Evolutionary conservation across 2,113 vertebrate genomes (phyloP), one percentile per base, ranked within the genome.

Genomic region (Raphicerus campestris): DNA sequence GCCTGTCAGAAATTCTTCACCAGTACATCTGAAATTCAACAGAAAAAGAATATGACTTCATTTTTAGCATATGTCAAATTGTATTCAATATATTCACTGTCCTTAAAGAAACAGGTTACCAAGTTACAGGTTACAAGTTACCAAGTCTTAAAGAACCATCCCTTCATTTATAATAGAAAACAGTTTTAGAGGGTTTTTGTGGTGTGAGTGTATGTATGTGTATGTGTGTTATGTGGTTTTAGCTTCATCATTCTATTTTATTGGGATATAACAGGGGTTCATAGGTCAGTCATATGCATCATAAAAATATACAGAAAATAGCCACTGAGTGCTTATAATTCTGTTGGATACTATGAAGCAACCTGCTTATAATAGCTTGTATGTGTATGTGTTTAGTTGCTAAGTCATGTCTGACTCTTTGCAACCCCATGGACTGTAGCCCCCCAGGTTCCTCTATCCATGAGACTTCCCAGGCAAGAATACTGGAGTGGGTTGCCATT

Each of bases 1-100:
- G 0, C 26, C 78, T 3, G 0, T 0, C 98, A 99, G 98, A 39
- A 99, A 99, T 0, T 97, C 88, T 28, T 99, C 98, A 3, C 99
- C 99, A 0, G 98, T 98, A n/a, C 99, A 96, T 16, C 99, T 99
- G 49, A 1, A 98, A 98, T 66, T n/a, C 53, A 97, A 89, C 35
- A 90, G 35, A 66, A 96, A 93, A 66, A 93, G 14, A 93, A 73
- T 3, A 26, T 35, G 32, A 53, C 7, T 81, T 61, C 53, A 88
- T 35, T 78, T 10, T 42, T 24, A 30, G 14, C 16, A 85, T 66
- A 55, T 66, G 35, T 39, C 58, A 58, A 87, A 45, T 53, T 81
- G 35, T 93, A 95, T 17, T 63, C 47, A 90, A 5, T 39, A n/a
- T 4, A 78, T 10, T 77, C 28, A 49, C 32, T 61, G 24, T 91